These are phyloP conservation scores for Leptinotarsa texana DNA, from an alignment of 1,140 invertebrate species.

Conservation along the genomic window DNA sequence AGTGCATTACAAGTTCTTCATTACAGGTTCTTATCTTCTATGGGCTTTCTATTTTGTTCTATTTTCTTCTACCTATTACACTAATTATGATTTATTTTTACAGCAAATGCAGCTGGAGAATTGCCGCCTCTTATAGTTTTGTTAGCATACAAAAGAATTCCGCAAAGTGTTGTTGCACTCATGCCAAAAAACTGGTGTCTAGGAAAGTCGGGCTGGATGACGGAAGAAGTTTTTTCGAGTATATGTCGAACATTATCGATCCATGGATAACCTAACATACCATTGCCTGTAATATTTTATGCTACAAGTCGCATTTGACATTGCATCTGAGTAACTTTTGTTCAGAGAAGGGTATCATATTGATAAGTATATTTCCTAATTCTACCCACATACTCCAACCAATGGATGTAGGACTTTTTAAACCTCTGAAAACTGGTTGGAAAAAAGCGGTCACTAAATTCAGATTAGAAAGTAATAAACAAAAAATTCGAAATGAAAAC, in stretches of 20 bases:
- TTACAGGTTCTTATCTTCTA: neutral
- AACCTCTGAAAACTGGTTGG: slow-evolving; percentile 27
- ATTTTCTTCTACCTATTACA: slow-evolving; percentile 4
- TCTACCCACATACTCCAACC: slow-evolving; percentile 36
- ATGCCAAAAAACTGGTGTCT: too few species aligned
- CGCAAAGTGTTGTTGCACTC: neutral
- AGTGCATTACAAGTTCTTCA: slow-evolving; percentile 5
- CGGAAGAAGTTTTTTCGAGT: slow-evolving; percentile 54
- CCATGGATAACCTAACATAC: slow-evolving; percentile 50
- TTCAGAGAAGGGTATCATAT: slow-evolving; percentile 29
- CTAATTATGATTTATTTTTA: too few species aligned
- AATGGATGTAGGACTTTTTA: slow-evolving; percentile 30
- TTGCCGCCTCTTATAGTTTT: too few species aligned
- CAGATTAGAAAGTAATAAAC: slow-evolving; percentile 8
- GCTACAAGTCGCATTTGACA: slow-evolving; percentile 50
- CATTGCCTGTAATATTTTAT: slow-evolving; percentile 51
- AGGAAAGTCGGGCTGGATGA: slow-evolving; percentile 53
- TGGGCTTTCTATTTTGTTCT: slow-evolving; percentile 22
- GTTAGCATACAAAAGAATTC: too few species aligned
- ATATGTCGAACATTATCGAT: slow-evolving; percentile 52
- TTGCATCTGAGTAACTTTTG: slow-evolving; percentile 49
- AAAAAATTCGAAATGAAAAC: slow-evolving; percentile 15
- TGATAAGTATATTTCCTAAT: slow-evolving; percentile 23
- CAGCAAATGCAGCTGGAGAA: too few species aligned
- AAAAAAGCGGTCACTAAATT: slow-evolving; percentile 17